Percentiles rank a stretch among this genome's conserved stretches.
phyloP scores from a whole-genome alignment of 2,888 invertebrate species.

The Amaurobius ferox region DNA sequence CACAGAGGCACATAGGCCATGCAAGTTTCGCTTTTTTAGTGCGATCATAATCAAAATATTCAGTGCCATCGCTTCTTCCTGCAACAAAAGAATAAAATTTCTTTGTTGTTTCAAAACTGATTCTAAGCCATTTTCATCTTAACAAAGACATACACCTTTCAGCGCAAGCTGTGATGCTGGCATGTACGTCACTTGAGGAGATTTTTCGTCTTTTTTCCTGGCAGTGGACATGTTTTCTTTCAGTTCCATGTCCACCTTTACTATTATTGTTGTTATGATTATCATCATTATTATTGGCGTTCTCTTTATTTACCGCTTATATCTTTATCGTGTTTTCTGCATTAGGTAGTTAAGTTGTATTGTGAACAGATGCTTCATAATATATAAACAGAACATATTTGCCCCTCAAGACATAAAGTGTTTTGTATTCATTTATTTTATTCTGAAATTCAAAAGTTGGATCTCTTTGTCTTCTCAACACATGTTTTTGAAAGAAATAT shows the following conservation, averaged over 20 bases:
- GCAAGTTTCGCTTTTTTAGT: too few relatives aligned
- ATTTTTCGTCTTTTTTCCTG: constrained; percentile 38
- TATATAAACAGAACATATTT: not conserved
- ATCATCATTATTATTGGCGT: constrained; percentile 42
- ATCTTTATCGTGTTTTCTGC: constrained; percentile 44
- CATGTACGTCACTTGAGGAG: constrained; percentile 31
- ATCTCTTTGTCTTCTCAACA: not conserved
- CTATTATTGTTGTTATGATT: constrained; percentile 54
- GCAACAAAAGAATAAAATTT: too few relatives aligned
- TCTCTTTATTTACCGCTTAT: constrained; percentile 43
- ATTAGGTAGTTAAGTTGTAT: constrained; percentile 7
- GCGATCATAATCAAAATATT: too few relatives aligned
- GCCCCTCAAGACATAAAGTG: not conserved
- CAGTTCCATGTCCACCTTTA: constrained; percentile 4
- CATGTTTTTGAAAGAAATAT: not conserved
- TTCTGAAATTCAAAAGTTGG: not conserved
- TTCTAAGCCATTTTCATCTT: too few relatives aligned
- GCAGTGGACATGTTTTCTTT: constrained; percentile 37
- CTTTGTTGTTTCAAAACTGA: too few relatives aligned
- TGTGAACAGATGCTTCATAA: not conserved
- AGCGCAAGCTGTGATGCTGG: constrained; percentile 51
- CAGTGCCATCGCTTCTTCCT: too few relatives aligned
- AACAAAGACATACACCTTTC: constrained; percentile 65
- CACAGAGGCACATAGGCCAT: too few relatives aligned
- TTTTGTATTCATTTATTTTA: not conserved